Conservation (phyloP, 1,140 invertebrate genomes). For the Lasioglossum albipes region DNA sequence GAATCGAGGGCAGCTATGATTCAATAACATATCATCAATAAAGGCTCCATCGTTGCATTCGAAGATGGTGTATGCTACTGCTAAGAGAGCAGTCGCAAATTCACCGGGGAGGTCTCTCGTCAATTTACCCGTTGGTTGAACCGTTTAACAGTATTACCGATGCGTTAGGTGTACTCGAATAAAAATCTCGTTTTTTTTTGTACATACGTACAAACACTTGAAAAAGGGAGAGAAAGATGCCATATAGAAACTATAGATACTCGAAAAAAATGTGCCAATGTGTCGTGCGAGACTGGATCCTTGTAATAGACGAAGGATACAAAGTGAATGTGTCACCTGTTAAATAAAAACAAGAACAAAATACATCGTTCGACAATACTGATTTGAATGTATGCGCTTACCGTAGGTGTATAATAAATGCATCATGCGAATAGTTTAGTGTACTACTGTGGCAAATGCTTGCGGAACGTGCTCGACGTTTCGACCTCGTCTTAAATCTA, state of each 20-base stretch:
- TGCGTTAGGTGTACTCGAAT: constrained; percentile 17
- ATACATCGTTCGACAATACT: neutral
- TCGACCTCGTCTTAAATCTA: neutral
- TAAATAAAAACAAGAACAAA: constrained; percentile 7
- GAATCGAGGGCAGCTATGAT: neutral
- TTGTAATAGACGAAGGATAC: constrained; percentile 40
- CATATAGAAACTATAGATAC: neutral
- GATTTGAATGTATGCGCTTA: constrained; percentile 48
- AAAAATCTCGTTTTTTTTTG: constrained; percentile 29
- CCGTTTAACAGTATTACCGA: constrained; percentile 37
- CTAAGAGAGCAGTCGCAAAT: neutral
- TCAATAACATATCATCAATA: constrained; percentile 18
- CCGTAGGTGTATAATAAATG: constrained; percentile 38
- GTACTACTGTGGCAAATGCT: constrained; percentile 23
- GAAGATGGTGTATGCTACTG: constrained; percentile 13
- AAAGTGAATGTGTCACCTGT: constrained; percentile 40
- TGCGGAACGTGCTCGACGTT: constrained; percentile 1
- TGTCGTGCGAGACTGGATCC: constrained; percentile 18
- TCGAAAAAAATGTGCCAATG: constrained; percentile 40
- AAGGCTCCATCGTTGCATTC: constrained; percentile 7
- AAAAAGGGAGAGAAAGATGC: neutral
- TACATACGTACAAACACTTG: constrained; percentile 31
- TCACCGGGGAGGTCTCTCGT: constrained; percentile 15
- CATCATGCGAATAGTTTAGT: constrained; percentile 30
- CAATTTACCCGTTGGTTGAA: constrained; percentile 12